These are phyloP conservation scores for Crotophaga sulcirostris DNA, from an alignment of 2,113 vertebrate genomes.

Conservation along the genomic window DNA sequence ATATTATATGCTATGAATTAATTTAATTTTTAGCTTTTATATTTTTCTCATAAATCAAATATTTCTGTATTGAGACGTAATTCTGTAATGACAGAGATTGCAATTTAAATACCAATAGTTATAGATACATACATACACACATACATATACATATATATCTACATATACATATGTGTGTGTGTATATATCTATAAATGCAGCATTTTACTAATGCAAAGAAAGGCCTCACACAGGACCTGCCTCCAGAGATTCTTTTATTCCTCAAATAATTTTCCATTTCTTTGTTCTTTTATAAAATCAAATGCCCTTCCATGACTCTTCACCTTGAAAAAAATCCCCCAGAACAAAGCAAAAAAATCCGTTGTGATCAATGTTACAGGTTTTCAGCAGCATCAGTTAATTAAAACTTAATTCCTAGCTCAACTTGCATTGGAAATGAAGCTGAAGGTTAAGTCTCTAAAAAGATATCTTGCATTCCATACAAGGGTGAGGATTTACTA, in stretches of 20 bases:
- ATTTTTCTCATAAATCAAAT: background rate
- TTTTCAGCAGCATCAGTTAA: background rate
- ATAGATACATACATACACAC: background rate
- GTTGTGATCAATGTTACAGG: background rate
- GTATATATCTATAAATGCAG: background rate
- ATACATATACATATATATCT: too few species aligned
- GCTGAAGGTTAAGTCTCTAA: background rate
- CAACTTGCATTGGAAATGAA: background rate
- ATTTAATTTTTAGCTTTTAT: background rate
- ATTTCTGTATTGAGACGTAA: background rate
- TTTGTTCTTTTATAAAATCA: background rate
- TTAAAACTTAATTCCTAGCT: background rate
- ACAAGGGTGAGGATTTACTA: background rate
- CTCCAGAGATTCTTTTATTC: background rate
- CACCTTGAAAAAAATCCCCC: background rate
- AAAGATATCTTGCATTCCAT: background rate
- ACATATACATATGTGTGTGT: fast-evolving
- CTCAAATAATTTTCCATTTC: background rate
- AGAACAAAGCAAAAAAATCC: background rate
- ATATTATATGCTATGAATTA: background rate
- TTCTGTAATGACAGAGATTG: background rate
- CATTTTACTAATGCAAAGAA: background rate
- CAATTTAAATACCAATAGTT: background rate
- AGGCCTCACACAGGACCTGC: background rate
- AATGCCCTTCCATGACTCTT: background rate